Evolutionary conservation across 2,888 invertebrate species (phyloP).

Genomic region (Choreutis nemorana): DNA sequence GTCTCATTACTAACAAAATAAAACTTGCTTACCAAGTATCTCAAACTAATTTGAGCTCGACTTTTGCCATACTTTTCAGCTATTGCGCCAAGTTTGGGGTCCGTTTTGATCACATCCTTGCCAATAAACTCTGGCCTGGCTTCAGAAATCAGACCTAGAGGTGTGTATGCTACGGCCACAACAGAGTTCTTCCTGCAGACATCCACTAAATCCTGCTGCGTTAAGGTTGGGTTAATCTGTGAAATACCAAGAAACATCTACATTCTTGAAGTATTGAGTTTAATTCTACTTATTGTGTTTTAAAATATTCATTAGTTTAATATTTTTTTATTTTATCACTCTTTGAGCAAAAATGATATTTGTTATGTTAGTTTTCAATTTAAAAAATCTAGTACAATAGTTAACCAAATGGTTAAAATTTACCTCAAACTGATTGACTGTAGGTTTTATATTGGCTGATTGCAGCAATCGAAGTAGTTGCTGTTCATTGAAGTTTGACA

Average conservation of each 20-base stretch:
- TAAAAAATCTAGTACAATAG: no score
- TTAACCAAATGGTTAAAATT: no score
- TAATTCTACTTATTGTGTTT: no score
- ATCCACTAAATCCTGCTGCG: slow-evolving; percentile 73
- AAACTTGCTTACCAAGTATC: slow-evolving; percentile 70
- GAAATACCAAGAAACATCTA: no score
- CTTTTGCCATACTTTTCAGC: slow-evolving; percentile 71
- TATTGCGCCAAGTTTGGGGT: slow-evolving; percentile 62
- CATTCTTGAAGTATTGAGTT: no score
- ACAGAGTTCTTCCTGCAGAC: slow-evolving; percentile 73
- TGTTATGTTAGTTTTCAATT: no score
- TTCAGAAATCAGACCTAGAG: slow-evolving; percentile 65
- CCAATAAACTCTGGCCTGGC: slow-evolving; percentile 53
- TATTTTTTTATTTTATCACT: no score
- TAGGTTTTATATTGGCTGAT: slow-evolving; percentile 66
- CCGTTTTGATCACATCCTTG: slow-evolving; percentile 65
- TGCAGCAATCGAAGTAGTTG: slow-evolving; percentile 72
- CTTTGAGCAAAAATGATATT: no score
- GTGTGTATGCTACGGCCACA: slow-evolving; percentile 76
- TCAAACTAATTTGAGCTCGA: slow-evolving; percentile 70
- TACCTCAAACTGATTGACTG: slow-evolving; percentile 66
- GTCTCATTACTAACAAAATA: no score
- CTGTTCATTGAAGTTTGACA: slow-evolving; percentile 81
- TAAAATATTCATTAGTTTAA: no score
- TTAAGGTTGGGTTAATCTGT: slow-evolving; percentile 71